Evolutionary conservation across 1,140 invertebrate species (phyloP).

Genomic region (Drosophila athabasca): DNA sequence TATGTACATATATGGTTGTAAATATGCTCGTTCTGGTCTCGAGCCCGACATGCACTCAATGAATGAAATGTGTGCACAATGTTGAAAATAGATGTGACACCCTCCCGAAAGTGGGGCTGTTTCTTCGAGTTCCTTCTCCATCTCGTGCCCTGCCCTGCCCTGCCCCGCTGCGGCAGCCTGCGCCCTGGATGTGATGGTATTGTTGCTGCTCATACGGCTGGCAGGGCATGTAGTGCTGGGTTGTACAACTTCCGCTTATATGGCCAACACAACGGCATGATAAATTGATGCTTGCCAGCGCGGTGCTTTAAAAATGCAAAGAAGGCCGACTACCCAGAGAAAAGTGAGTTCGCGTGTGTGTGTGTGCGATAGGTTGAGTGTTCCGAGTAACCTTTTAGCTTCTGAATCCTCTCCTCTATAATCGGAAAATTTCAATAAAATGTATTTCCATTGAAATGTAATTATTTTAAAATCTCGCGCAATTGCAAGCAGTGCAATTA

Average conservation of each 20-base stretch:
- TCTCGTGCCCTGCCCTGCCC: not conserved
- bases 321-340: slow-evolving; percentile 4
- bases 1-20: slow-evolving; percentile 34
- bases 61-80: slow-evolving; percentile 82
- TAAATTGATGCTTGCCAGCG: slow-evolving; percentile 63
- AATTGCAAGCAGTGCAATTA: no score
- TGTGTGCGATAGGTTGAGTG: no score
- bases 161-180: slow-evolving; percentile 1
- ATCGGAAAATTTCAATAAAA: no score
- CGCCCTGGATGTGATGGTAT: slow-evolving; percentile 26
- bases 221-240: slow-evolving; percentile 55
- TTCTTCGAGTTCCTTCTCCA: not conserved
- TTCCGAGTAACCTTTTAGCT: no score
- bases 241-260: slow-evolving; percentile 70
- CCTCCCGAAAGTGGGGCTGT: slow-evolving; percentile 9
- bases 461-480: no score
- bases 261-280: slow-evolving; percentile 72
- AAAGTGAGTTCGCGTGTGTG: not conserved
- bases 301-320: slow-evolving; percentile 45
- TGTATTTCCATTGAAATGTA: no score
- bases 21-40: slow-evolving; percentile 46
- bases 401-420: no score
- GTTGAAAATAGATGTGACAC: slow-evolving; percentile 78
- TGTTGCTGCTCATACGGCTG: slow-evolving; percentile 66
- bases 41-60: slow-evolving; percentile 69